Base-by-base conservation (phyloP, 2,797 vertebrate genomes). In the Chelmon rostratus region DNA sequence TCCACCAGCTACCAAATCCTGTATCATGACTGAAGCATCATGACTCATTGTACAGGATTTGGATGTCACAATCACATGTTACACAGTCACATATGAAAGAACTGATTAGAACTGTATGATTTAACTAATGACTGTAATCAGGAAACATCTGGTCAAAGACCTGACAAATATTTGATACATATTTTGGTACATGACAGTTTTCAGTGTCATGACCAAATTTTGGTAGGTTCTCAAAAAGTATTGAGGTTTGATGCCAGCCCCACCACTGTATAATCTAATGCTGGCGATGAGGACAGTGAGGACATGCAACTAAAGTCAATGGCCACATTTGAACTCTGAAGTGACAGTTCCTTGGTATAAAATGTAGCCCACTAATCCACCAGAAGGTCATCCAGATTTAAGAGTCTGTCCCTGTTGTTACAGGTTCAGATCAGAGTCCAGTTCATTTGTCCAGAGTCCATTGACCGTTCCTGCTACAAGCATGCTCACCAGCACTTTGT, bases 381-480 rank as follows among this genome's bases (percentile, higher is more conserved):
- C 31, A 53, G 28, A 18, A 23, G 18, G 15, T 23, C n/a, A 18
- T 52, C 10, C 25, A 70, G 28, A 70, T 38, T 33, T 25, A 37
- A 57, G 35, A 65, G 28, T 38, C 33, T 49, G 33, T 52, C 57
- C 13, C 42, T 85, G 23, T 37, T 59, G 15, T 73, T 57, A 19
- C 76, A 95, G 94, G 82, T 86, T 89, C 84, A 93, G 93, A 91
- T 88, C 92, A 47, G 93, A 94, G 62, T 94, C 94, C 0, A 88
- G 90, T 64, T 94, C 93, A 6, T 91, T 96, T 84, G 72, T 91
- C 81, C 93, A 83, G 38, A 93, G 89, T 72, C 94, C 94, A 0
- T 49, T 89, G 76, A 90, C 83, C 65, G 82, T 92, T 78, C 89
- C 92, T 78, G 93, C 93, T 78, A 77, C 89, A 18, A 90, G 73